Evolutionary conservation across 2,888 invertebrate genomes (phyloP).

Genomic region (Chrysina gloriosa): DNA sequence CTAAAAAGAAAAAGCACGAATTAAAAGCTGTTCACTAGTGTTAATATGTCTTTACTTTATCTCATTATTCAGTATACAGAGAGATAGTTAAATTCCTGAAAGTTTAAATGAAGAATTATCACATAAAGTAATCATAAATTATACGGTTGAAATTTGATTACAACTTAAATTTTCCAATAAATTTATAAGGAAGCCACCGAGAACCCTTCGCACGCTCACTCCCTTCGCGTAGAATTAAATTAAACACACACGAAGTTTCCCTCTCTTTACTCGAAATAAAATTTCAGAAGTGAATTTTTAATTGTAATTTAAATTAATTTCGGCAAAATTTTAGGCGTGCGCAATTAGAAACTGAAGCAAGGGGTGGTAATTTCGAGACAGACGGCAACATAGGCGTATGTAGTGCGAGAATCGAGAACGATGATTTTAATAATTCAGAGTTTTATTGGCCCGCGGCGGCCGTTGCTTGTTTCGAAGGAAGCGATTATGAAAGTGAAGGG

Average conservation of each 20-base stretch:
- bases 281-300: conserved; percentile 32
- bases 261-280: conserved; percentile 28
- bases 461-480: conserved; percentile 48
- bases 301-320: conserved; percentile 38
- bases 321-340: conserved; percentile 31
- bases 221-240: conserved; percentile 32
- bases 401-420: conserved; percentile 25
- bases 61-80: too few species aligned
- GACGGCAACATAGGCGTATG: conserved; percentile 8
- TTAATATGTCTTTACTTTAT: too few species aligned
- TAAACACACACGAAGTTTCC: conserved; percentile 28
- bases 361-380: conserved; percentile 29
- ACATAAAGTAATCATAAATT: conserved; percentile 16
- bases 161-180: conserved; percentile 29
- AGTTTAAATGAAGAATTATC: conserved; percentile 23
- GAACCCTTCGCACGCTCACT: conserved; percentile 12
- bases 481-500: conserved; percentile 48
- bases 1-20: too few species aligned
- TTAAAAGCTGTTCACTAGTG: too few species aligned
- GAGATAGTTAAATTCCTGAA: neutral
- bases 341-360: conserved; percentile 20
- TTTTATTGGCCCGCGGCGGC: conserved; percentile 46
- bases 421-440: conserved; percentile 44
- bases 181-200: conserved; percentile 20
- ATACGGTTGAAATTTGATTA: conserved; percentile 2